Evolutionary conservation across 2,797 vertebrate species (phyloP).

Genomic region (Miichthys miiuy): DNA sequence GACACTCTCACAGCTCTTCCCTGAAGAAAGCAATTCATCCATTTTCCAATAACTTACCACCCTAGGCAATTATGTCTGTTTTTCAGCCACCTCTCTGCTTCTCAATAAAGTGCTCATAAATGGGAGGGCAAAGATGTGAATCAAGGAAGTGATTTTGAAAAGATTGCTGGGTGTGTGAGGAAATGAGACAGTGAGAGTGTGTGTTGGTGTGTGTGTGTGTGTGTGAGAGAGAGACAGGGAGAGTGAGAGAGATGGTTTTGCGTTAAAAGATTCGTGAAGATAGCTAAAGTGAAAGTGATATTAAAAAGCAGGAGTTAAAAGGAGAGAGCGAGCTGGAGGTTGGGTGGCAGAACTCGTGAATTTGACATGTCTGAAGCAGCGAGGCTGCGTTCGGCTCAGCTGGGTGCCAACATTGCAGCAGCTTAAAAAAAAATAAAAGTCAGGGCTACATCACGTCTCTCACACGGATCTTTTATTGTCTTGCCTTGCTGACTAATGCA

Average conservation of each 20-base stretch:
- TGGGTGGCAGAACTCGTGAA: constrained; percentile 55
- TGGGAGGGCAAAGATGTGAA: constrained; percentile 80
- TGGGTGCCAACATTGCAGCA: constrained; percentile 20
- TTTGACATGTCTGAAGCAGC: constrained; percentile 47
- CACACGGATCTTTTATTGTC: not conserved
- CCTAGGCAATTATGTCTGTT: constrained; percentile 83
- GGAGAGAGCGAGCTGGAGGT: constrained; percentile 30
- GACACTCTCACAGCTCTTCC: constrained; percentile 70
- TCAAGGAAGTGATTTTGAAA: constrained; percentile 83
- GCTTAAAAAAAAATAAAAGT: constrained; percentile 20
- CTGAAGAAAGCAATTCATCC: constrained; percentile 82
- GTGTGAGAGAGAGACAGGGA: not conserved
- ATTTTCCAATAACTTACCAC: constrained; percentile 84
- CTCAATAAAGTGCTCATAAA: constrained; percentile 85
- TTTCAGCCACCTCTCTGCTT: constrained; percentile 79
- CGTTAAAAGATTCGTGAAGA: constrained; percentile 69
- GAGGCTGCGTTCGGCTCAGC: constrained; percentile 43
- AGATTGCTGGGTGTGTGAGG: constrained; percentile 79
- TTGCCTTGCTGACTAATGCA: not conserved
- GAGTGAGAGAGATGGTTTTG: constrained; percentile 51
- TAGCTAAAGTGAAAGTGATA: constrained; percentile 71
- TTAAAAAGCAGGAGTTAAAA: constrained; percentile 67
- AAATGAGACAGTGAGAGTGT: constrained; percentile 75
- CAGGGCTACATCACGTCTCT: not conserved
- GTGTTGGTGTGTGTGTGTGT: constrained; percentile 4